Evolutionary conservation across 2,888 invertebrate species (phyloP), one percentile per base, ranked within the genome.

Genomic region (Ormia ochracea): DNA sequence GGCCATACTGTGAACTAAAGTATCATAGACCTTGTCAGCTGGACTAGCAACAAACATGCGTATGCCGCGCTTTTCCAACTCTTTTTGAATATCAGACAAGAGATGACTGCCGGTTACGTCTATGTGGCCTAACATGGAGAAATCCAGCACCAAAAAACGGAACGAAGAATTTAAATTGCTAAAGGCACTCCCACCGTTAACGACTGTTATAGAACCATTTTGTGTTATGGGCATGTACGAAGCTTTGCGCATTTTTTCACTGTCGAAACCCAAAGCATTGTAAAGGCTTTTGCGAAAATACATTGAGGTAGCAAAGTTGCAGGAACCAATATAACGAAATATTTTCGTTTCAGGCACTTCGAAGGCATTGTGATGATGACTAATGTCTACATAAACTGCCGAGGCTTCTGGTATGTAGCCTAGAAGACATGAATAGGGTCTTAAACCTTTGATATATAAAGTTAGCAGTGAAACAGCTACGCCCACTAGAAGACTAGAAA

Each of bases 321-420:
- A 88, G 6, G 92, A 92, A 1, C 94, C 94, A 65, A 91, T 90
- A 82, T 94, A 94, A 82, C 93, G 93, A 86, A 93, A 92, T 70
- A 95, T 93, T 86, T 93, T 93, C 1, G 93, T 90, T 41, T 92
- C 92, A 0, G 91, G 91, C 63, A 94, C 88, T 87, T 93, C 93
- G 69, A 90, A 89, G 2, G 93, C 92, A 92, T 91, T 91, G 85
- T 91, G 91, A 85, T 93, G 94, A 87, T 92, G 91, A 73, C 90
- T 91, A 10, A 92, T 88, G 83, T 94, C 93, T 81, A 94, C 90
- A 86, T 94, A 94, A 45, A 94, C 88, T 0, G 94, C 94, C 41
- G 91, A 90, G 0, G 94, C 93, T 76, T 91, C 90, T 2, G 93
- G 91, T 70, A 94, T 91, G 38, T 91, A 91, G 10, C 94, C 94